phyloP scores from a whole-genome alignment of 2,113 vertebrate genomes.

The Eonycteris spelaea region DNA sequence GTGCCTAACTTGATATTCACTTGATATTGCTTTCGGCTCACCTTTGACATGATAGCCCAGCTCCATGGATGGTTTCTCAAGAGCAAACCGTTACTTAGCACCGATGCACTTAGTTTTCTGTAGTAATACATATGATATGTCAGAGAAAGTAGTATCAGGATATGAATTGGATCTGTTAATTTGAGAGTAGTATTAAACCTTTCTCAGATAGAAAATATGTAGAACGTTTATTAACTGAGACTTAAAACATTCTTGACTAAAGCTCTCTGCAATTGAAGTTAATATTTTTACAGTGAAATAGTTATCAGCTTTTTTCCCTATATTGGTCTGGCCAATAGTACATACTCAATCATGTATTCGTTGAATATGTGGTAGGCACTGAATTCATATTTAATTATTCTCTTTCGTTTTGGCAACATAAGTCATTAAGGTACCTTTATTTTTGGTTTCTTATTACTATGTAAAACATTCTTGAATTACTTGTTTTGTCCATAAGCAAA shows the following conservation, averaged over 20 bases:
- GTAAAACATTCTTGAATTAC: too few relatives aligned
- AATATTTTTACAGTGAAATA: neutral
- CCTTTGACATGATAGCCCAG: neutral
- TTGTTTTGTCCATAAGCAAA: too few relatives aligned
- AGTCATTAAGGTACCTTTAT: neutral
- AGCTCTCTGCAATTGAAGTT: neutral
- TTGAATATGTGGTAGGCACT: neutral
- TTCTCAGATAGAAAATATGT: neutral
- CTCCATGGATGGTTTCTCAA: neutral
- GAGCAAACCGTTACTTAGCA: neutral
- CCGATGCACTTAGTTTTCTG: neutral
- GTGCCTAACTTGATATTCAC: neutral
- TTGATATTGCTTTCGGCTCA: neutral
- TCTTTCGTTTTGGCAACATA: neutral
- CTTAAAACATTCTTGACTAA: neutral
- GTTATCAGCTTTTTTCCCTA: neutral
- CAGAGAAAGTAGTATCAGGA: neutral
- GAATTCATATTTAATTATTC: conserved; percentile 20
- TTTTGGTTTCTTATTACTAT: too few relatives aligned
- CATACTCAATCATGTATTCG: neutral
- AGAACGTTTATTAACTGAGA: neutral
- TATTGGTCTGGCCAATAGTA: neutral
- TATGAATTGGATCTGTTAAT: conserved; percentile 6
- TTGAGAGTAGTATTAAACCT: neutral
- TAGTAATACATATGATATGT: neutral